Conservation (phyloP, 2,113 vertebrate species). For the Phycodurus eques region DNA sequence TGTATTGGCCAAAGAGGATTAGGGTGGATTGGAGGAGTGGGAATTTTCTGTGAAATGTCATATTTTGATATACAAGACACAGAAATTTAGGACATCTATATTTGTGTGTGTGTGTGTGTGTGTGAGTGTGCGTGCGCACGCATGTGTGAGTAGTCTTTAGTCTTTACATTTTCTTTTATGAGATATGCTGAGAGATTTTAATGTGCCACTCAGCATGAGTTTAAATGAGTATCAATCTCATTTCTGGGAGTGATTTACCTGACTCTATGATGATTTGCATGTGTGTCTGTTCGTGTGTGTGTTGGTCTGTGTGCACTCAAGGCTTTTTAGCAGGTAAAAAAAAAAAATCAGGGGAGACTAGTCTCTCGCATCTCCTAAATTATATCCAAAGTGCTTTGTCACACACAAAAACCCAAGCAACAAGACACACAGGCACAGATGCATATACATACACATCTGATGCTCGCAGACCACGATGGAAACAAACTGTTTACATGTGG, state of each 20-base stretch:
- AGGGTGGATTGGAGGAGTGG: not conserved
- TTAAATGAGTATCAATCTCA: slow-evolving; percentile 45
- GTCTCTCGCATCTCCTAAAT: slow-evolving; percentile 51
- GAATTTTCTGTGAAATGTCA: not conserved
- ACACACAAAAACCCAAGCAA: not conserved
- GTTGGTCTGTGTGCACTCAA: slow-evolving; percentile 11
- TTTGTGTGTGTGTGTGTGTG: not conserved
- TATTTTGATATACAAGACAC: slow-evolving; percentile 3
- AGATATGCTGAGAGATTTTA: slow-evolving; percentile 13
- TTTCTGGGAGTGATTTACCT: slow-evolving; percentile 33
- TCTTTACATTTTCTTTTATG: slow-evolving; percentile 8
- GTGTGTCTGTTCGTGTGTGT: slow-evolving; percentile 17
- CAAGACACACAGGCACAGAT: not conserved
- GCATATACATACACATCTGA: slow-evolving; percentile 16
- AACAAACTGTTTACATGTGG: slow-evolving; percentile 23
- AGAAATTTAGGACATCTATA: not conserved
- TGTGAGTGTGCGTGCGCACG: not conserved
- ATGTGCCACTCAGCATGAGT: slow-evolving; percentile 30
- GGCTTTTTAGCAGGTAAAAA: slow-evolving; percentile 40
- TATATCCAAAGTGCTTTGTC: slow-evolving; percentile 51
- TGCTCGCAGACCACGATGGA: slow-evolving; percentile 40
- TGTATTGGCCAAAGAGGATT: not conserved
- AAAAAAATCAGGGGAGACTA: slow-evolving; percentile 37
- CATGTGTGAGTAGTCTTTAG: not conserved
- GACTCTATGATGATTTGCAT: slow-evolving; percentile 37